phyloP scores from a whole-genome alignment of 2,888 invertebrate genomes.

The Leptura quadrifasciata region DNA sequence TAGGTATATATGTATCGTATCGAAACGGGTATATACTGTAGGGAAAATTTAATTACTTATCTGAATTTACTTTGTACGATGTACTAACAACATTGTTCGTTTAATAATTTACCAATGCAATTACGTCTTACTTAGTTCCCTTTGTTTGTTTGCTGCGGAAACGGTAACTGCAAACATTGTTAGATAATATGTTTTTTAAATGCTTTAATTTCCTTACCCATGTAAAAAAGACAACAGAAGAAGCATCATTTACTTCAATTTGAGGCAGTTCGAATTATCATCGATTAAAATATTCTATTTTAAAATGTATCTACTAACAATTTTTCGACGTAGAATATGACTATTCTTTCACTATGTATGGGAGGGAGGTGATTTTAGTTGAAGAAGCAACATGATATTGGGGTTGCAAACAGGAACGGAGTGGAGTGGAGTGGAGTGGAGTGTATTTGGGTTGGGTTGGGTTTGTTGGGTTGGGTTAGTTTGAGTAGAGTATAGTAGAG shows the following conservation, averaged over 20 bases:
- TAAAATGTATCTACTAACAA: too few species aligned
- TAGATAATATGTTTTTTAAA: neutral
- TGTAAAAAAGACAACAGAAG: neutral
- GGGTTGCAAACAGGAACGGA: too few species aligned
- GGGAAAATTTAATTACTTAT: slow-evolving; percentile 4
- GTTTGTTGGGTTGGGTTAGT: too few species aligned
- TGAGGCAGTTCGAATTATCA: neutral
- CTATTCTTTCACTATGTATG: too few species aligned
- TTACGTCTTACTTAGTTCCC: neutral
- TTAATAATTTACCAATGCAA: neutral
- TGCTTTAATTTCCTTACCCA: neutral
- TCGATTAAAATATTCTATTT: too few species aligned
- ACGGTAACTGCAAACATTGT: neutral
- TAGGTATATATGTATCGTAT: slow-evolving; percentile 2
- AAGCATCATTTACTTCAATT: too few species aligned
- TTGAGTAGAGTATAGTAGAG: too few species aligned
- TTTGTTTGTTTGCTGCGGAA: neutral
- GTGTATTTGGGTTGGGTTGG: too few species aligned
- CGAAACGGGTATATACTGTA: neutral
- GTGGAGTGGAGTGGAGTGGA: too few species aligned
- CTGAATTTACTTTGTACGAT: neutral
- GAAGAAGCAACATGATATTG: too few species aligned
- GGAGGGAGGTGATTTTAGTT: too few species aligned
- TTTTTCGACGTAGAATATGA: too few species aligned
- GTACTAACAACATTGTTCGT: neutral